phyloP scores from a whole-genome alignment of 2,797 vertebrate genomes.

The Scolopax rusticola region DNA sequence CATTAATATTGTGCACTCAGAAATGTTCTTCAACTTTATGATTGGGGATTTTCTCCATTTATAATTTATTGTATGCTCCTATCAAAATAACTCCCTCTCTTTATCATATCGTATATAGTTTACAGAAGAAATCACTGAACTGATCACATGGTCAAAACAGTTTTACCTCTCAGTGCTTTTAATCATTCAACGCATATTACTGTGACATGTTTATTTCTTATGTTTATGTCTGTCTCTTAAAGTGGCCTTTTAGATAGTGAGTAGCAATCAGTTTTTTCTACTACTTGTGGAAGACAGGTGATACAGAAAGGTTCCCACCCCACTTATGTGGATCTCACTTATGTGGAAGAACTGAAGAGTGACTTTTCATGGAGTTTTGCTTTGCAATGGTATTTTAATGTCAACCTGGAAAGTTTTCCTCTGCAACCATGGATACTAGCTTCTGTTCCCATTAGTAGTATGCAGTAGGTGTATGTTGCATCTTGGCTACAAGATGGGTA shows the following conservation, averaged over 20 bases:
- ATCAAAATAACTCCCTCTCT: neutral
- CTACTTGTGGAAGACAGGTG: neutral
- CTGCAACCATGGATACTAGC: neutral
- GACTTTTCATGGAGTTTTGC: neutral
- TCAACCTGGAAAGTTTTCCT: neutral
- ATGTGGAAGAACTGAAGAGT: neutral
- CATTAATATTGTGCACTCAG: constrained; percentile 55
- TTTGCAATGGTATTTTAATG: neutral
- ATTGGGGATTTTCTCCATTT: constrained; percentile 15
- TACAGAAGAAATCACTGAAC: neutral
- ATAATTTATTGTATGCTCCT: neutral
- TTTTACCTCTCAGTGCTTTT: neutral
- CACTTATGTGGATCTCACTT: neutral
- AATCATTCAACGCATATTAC: neutral
- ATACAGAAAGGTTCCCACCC: neutral
- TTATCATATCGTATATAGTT: neutral
- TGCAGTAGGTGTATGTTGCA: neutral
- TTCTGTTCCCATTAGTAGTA: neutral
- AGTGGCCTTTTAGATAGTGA: neutral
- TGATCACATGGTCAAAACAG: neutral
- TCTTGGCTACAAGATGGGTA: neutral
- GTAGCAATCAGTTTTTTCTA: neutral
- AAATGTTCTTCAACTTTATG: constrained; percentile 44
- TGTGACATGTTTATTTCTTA: neutral
- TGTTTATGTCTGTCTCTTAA: neutral